Base-by-base conservation (phyloP, 2,797 vertebrate species). In the Sitta carolinensis region DNA sequence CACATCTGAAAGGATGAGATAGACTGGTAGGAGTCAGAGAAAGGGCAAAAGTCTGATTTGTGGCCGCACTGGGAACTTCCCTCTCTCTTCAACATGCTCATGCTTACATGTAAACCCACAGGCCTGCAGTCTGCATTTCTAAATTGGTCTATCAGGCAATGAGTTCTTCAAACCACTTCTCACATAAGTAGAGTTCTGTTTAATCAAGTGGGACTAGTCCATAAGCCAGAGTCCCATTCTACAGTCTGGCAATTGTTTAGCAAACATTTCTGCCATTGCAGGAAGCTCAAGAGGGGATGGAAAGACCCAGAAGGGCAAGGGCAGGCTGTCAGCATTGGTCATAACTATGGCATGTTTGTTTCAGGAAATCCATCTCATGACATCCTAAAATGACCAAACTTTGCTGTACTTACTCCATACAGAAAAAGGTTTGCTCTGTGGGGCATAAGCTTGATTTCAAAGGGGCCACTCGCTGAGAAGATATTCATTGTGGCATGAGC, bases 1-100 rank as follows among this genome's bases (percentile, higher is more conserved):
- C 21, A 1, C 42, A 52, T 79, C 48, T 87, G 74, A 79, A 83
- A 87, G n/a, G 11, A 3, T 67, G 14, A 77, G n/a, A 70, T 26
- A 47, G 75, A 55, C 50, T 42, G 40, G 45, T 77, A 70, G 79
- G 89, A 95, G 72, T 94, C 82, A 85, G 68, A 83, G 36, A 94
- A 94, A 92, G 64, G 87, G 57, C 90, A 86, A 67, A 90, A 86
- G 70, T 88, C 80, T 91, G 74, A 52, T 59, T 38, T 82, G 51
- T 84, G 75, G 43, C 72, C 88, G 36, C 50, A 58, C 1, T 69
- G 88, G 92, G 81, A 95, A 89, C 8, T 66, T 80, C 82, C 80
- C 5, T 70, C 38, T 55, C 22, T 17, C 42, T 93, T 51, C 32
- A 47, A 4, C 50, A 4, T 48, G 32, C 40, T 55, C 22, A 4